These are phyloP conservation scores for Tinea trinotella DNA, from an alignment of 2,888 invertebrate species.

Conservation along the genomic window DNA sequence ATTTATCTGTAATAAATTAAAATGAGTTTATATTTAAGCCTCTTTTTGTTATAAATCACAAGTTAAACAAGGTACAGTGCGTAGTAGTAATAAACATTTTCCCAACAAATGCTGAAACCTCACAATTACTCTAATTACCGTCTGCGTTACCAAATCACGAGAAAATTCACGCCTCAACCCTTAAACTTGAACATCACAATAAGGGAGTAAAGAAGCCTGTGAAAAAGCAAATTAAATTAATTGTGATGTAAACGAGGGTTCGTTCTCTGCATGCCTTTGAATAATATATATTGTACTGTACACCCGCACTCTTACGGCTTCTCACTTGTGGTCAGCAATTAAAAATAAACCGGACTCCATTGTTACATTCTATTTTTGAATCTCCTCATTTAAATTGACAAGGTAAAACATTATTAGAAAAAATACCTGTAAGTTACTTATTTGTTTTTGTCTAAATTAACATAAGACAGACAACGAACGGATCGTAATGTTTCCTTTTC, in stretches of 20 bases:
- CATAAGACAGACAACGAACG: no score
- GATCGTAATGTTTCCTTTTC: no score
- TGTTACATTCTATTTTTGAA: not conserved
- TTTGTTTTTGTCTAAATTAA: no score
- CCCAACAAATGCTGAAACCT: conserved; percentile 62
- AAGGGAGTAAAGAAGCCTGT: conserved; percentile 65
- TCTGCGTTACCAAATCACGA: conserved; percentile 64
- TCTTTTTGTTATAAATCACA: no score
- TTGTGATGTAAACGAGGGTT: conserved; percentile 69
- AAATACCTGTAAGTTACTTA: no score
- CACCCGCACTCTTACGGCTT: conserved; percentile 3
- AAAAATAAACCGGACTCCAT: not conserved
- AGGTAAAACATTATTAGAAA: no score
- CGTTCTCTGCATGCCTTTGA: conserved; percentile 32
- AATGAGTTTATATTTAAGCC: no score
- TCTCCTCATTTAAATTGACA: no score
- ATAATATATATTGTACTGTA: conserved; percentile 53
- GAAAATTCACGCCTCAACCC: conserved; percentile 63
- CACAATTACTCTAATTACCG: conserved; percentile 65
- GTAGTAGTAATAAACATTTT: conserved; percentile 52
- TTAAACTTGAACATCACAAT: conserved; percentile 49
- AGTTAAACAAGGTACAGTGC: conserved; percentile 35
- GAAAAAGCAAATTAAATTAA: conserved; percentile 71
- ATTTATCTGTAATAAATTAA: no score
- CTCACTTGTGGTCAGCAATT: conserved; percentile 1